These are phyloP conservation scores for Myiotriccus ornatus DNA, from an alignment of 2,797 vertebrate genomes.

Conservation along the genomic window DNA sequence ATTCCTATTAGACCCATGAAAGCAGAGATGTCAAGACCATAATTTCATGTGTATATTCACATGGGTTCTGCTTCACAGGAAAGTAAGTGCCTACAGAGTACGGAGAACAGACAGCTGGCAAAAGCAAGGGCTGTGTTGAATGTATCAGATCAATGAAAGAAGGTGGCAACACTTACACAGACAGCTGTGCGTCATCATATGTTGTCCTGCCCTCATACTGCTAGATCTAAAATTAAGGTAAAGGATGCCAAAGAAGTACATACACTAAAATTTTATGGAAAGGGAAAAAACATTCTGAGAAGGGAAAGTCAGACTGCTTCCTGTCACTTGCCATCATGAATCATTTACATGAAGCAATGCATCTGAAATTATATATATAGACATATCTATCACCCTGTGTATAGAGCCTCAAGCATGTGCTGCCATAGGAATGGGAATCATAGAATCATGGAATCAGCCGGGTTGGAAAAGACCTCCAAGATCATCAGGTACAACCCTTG, in stretches of 20 bases:
- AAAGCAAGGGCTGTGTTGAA: background rate
- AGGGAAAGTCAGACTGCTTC: background rate
- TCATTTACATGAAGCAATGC: background rate
- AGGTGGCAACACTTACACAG: background rate
- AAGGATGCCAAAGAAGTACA: background rate
- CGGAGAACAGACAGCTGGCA: rapidly evolving
- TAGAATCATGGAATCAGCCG: too few relatives aligned
- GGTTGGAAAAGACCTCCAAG: too few relatives aligned
- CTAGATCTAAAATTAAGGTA: background rate
- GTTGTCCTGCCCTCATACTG: background rate
- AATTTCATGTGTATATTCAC: background rate
- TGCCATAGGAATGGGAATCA: too few relatives aligned
- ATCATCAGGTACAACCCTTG: too few relatives aligned
- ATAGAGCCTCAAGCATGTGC: too few relatives aligned
- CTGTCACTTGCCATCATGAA: background rate
- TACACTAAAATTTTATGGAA: background rate
- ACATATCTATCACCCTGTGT: too few relatives aligned
- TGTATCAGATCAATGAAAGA: background rate
- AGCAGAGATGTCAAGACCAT: background rate
- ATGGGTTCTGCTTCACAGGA: background rate
- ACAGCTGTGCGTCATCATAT: rapidly evolving
- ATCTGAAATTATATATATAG: background rate
- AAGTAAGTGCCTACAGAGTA: background rate
- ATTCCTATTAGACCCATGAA: rapidly evolving
- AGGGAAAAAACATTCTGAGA: background rate